Conservation (phyloP, 2,888 invertebrate species). For the Malacosoma neustria region DNA sequence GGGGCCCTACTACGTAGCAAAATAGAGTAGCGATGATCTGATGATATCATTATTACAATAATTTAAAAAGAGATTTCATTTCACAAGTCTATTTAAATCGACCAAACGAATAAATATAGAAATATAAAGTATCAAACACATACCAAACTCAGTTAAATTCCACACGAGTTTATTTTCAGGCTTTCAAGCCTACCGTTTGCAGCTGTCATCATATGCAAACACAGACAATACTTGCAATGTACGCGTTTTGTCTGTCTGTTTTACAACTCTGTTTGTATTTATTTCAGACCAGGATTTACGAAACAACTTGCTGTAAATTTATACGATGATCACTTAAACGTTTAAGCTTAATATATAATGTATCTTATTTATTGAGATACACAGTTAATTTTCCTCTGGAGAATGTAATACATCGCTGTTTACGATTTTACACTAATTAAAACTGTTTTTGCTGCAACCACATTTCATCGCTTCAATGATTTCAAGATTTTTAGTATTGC, state of each 20-base stretch:
- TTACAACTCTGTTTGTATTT: background rate
- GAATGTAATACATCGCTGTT: background rate
- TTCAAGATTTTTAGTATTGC: background rate
- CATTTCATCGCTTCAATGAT: slow-evolving; percentile 7
- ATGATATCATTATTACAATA: too few relatives aligned
- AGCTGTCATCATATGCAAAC: background rate
- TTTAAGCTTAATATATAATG: background rate
- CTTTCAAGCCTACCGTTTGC: background rate
- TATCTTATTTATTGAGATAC: background rate
- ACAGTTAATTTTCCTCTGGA: background rate
- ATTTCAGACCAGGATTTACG: background rate
- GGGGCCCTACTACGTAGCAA: too few relatives aligned
- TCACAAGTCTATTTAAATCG: too few relatives aligned
- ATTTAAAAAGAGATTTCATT: too few relatives aligned
- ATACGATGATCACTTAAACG: background rate
- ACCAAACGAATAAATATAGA: too few relatives aligned
- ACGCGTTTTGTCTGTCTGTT: background rate
- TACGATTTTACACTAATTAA: background rate
- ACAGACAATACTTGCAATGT: background rate
- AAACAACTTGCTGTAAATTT: background rate
- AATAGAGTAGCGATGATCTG: too few relatives aligned
- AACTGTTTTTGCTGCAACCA: background rate
- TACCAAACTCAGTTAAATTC: too few relatives aligned
- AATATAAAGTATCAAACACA: too few relatives aligned
- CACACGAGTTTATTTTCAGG: background rate